Base-by-base conservation (phyloP, 2,888 invertebrate species). In the Dicranocentrus wangi region DNA sequence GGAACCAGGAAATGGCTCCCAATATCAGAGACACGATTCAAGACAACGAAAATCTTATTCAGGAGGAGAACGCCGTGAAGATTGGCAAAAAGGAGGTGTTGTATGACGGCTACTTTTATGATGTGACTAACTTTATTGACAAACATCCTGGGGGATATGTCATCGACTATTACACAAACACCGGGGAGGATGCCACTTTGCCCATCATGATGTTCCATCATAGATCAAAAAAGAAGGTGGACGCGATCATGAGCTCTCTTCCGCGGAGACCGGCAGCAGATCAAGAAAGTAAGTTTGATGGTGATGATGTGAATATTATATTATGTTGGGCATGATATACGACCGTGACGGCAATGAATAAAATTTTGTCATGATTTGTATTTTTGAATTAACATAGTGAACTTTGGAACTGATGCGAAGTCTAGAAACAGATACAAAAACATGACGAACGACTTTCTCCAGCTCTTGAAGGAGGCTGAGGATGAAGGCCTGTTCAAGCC, bases 91-190 rank as follows among this genome's bases (percentile, higher is more conserved):
- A 81, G 73, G 81, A 81, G 42, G 43, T 81, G 7, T 39, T 81
- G 13, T 81, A 76, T 19, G 81, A 81, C 55, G 81, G 81, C n/a
- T 81, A 70, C 61, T 81, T 76, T 47, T 81, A 81, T 23, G 81
- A 81, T 42, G 81, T 81, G 39, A 81, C 81, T 8, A 70, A 73
- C 25, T 81, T 81, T 47, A 76, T 81, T 17, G 81, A 75, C 7
- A 21, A 42, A 17, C 81, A 81, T 55, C 81, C 81, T 7, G 81
- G 81, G 3, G 81, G 81, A 3, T 63, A 42, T 58, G 81, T 81
- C 23, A 81, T 81, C 17, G 76, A 81, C n/a, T 81, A 81, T 27
- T 81, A 81, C 47, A 70, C 75, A 2, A 75, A 66, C 53, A 60
- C 43, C 1, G 81, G 81, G 28, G 81, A 81, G 68, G 81, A 81